Conservation (phyloP, 1,140 invertebrate genomes). For the Parasteatoda tepidariorum region DNA sequence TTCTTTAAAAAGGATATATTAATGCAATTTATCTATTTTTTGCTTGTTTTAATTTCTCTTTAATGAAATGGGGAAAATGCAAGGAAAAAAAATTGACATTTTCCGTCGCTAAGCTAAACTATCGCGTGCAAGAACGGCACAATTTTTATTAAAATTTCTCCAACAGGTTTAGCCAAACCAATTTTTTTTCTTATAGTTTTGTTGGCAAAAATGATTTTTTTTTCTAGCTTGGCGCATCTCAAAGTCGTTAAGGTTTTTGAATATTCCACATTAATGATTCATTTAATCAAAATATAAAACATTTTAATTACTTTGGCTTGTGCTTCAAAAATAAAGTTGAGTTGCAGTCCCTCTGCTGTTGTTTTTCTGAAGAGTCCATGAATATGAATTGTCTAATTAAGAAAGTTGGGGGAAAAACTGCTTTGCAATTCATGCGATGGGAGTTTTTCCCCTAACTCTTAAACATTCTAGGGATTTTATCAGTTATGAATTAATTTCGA, state of each 20-base stretch:
- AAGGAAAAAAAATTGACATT: slow-evolving; percentile 17
- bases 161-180: neutral
- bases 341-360: neutral
- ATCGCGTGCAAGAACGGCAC: slow-evolving; percentile 37
- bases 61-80: slow-evolving; percentile 38
- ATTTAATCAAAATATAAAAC: slow-evolving; percentile 60
- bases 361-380: slow-evolving; percentile 11
- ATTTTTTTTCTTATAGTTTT: slow-evolving; percentile 5
- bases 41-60: slow-evolving; percentile 54
- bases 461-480: too few relatives aligned
- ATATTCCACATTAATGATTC: slow-evolving; percentile 60
- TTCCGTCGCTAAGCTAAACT: slow-evolving; percentile 45
- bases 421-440: slow-evolving; percentile 13
- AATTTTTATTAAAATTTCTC: slow-evolving; percentile 57
- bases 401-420: neutral
- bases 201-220: neutral
- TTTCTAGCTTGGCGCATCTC: neutral
- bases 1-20: slow-evolving; percentile 25
- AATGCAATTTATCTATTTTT: slow-evolving; percentile 19
- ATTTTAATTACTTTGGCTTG: slow-evolving; percentile 61
- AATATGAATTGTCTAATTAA: slow-evolving; percentile 57
- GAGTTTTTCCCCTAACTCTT: too few relatives aligned
- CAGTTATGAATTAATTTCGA: too few relatives aligned
- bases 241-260: slow-evolving; percentile 56
- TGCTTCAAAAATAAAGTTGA: slow-evolving; percentile 50